Conservation (phyloP, 2,113 vertebrate species). For the Corythornis madagascariensis region DNA sequence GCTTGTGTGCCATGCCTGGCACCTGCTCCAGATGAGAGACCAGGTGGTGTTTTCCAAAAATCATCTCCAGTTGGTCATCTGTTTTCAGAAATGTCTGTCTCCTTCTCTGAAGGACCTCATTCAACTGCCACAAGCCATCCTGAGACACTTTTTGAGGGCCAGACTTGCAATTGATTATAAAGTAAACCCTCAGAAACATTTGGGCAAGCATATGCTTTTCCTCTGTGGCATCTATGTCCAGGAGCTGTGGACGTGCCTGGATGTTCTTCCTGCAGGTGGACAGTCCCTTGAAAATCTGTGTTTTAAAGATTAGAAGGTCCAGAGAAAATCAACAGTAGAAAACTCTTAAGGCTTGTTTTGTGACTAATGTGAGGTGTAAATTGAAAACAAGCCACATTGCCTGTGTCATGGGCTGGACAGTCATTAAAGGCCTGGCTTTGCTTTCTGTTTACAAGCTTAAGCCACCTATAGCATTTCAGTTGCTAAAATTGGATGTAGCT, state of each 20-base stretch:
- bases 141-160: neutral
- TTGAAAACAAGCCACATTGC: neutral
- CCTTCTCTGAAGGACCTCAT: neutral
- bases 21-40: neutral
- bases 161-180: neutral
- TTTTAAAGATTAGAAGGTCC: neutral
- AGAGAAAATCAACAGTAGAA: neutral
- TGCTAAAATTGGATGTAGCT: conserved; percentile 21
- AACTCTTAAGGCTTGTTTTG: neutral
- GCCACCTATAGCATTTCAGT: neutral
- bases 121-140: neutral
- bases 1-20: neutral
- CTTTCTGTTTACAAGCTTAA: neutral
- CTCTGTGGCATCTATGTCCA: neutral
- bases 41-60: neutral
- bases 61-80: neutral
- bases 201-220: neutral
- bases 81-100: neutral
- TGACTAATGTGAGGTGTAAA: neutral
- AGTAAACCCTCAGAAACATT: neutral
- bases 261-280: neutral
- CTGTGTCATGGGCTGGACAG: neutral
- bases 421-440: neutral
- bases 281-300: neutral
- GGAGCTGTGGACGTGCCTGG: neutral